Evolutionary conservation across 2,888 invertebrate genomes (phyloP).

Genomic region (Kryphioiulus occultus): DNA sequence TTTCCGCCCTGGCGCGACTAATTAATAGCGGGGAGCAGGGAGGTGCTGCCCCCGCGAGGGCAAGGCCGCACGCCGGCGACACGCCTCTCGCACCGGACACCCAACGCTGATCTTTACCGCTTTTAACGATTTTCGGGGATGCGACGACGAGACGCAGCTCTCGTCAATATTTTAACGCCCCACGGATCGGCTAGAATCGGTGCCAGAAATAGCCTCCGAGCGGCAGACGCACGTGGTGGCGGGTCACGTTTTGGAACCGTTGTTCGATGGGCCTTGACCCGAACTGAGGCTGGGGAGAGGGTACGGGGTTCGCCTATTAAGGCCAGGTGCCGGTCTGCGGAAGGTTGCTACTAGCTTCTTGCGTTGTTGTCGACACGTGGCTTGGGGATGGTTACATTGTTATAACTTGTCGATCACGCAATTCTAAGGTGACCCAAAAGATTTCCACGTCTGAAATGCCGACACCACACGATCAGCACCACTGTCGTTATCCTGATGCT

Average conservation of each 20-base stretch:
- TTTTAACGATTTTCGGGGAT: background rate
- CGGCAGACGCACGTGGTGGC: background rate
- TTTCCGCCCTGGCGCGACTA: slow-evolving; percentile 48
- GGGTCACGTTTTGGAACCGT: background rate
- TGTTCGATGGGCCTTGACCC: too few species aligned
- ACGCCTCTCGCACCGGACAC: background rate
- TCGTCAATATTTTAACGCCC: background rate
- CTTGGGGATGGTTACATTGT: too few species aligned
- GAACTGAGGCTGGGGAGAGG: background rate
- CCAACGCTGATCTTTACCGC: background rate
- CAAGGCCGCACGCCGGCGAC: background rate
- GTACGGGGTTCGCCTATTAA: background rate
- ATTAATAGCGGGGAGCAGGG: background rate
- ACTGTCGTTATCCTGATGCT: too few species aligned
- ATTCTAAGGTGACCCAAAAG: too few species aligned
- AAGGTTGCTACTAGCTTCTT: too few species aligned
- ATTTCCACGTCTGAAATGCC: too few species aligned
- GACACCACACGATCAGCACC: too few species aligned
- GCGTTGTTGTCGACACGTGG: too few species aligned
- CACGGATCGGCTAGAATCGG: background rate
- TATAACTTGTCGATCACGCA: too few species aligned
- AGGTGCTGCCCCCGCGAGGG: slow-evolving; percentile 45
- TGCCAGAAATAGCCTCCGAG: background rate
- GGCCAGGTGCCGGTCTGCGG: background rate
- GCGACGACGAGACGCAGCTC: background rate